These are phyloP conservation scores for Rhagium mordax DNA, from an alignment of 2,888 invertebrate species.

Conservation along the genomic window DNA sequence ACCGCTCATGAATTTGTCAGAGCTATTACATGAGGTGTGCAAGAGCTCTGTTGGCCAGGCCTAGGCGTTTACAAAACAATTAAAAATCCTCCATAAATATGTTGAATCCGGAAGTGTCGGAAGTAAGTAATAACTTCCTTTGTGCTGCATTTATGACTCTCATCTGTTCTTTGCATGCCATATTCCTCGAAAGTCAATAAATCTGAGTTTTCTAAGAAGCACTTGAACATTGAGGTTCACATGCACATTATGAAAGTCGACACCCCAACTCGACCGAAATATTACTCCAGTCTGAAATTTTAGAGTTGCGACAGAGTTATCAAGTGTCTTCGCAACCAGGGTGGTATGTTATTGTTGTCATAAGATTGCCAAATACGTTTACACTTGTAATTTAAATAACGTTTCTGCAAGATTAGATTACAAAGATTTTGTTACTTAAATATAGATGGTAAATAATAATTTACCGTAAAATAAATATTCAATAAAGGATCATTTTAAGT, in stretches of 20 bases:
- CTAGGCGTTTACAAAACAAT: conserved; percentile 26
- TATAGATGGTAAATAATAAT: conserved; percentile 12
- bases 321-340: conserved; percentile 47
- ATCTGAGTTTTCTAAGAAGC: conserved; percentile 40
- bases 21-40: too few relatives aligned
- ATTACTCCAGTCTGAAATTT: conserved; percentile 34
- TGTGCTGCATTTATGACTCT: conserved; percentile 46
- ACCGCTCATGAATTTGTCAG: too few relatives aligned
- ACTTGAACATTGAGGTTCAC: conserved; percentile 37
- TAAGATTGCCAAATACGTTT: conserved; percentile 27
- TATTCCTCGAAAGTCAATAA: conserved; percentile 36
- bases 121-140: conserved; percentile 45
- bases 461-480: conserved; percentile 26
- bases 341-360: conserved; percentile 40
- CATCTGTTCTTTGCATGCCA: conserved; percentile 43
- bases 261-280: conserved; percentile 31
- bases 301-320: conserved; percentile 50
- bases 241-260: conserved; percentile 33
- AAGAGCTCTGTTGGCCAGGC: too few relatives aligned
- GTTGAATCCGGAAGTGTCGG: conserved; percentile 44
- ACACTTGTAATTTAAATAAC: conserved; percentile 30
- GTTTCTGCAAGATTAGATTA: conserved; percentile 32
- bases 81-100: conserved; percentile 24
- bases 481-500: conserved; percentile 18
- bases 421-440: conserved; percentile 28